Evolutionary conservation across 2,797 vertebrate genomes (phyloP), one percentile per base, ranked within the genome.

Genomic region (Gymnothorax javanicus): DNA sequence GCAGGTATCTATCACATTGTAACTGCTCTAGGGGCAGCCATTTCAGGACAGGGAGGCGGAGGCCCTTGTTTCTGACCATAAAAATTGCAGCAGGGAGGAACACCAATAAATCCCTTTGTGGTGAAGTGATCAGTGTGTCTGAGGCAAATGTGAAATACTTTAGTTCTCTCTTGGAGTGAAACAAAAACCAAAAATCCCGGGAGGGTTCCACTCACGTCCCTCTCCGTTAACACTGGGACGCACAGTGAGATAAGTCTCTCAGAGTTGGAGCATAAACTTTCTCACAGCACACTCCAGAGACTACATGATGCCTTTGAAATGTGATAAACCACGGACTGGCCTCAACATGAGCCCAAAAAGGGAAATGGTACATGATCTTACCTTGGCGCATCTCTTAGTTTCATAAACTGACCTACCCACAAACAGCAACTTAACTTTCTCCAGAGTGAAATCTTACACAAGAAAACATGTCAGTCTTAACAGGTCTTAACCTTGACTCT

Each of bases 61-160:
- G 87, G 89, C 90, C 91, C 85, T 83, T 88, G 87, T 90, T 88
- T 93, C 90, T 87, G 83, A 89, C 90, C 89, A 86, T 88, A 91
- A 93, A 92, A 91, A 89, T 90, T 92, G 93, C 93, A 90, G 90
- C 90, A 91, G 93, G 91, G 92, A 90, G 54, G 86, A 75, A 89
- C 92, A 89, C 91, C 92, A 92, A 93, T 94, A 93, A 95, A 93
- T 88, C 57, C 86, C 93, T 95, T 95, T 94, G 94, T 94, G 94
- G 91, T 90, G 87, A 67, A 25, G 84, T 27, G 90, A 90, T 88
- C 3, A n/a, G 88, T 89, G 56, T 91, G 92, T 93, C 92, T 93
- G 88, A 91, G 88, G 91, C 87, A 90, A 85, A 90, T 92, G 91
- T 93, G 91, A 92, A 83, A 86, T 91, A 90, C 89, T 88, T 60